Percentiles rank a stretch among this genome's conserved stretches.
Conservation (phyloP, 2,888 invertebrate genomes). For the Leptinotarsa rubiginosa region DNA sequence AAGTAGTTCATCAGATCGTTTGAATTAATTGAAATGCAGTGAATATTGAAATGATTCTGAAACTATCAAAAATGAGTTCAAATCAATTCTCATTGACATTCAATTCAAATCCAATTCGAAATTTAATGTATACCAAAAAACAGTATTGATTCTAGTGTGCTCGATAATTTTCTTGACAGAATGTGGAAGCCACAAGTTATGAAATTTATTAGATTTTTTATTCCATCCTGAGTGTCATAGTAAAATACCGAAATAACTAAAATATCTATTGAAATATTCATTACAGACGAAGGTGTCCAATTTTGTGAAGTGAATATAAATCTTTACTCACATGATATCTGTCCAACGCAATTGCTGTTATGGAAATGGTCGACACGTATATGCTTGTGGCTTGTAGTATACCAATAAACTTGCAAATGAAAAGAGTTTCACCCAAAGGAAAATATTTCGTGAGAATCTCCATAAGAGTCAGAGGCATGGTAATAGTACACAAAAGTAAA, state of each 20-base stretch:
- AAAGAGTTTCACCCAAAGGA: slow-evolving; percentile 83
- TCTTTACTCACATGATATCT: slow-evolving; percentile 77
- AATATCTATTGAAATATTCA: neutral
- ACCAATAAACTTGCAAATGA: slow-evolving; percentile 87
- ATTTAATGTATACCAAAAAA: too few species aligned
- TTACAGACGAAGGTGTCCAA: neutral
- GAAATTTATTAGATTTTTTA: too few species aligned
- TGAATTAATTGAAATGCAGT: too few species aligned
- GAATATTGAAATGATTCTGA: too few species aligned
- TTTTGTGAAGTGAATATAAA: neutral
- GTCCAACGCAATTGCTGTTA: slow-evolving; percentile 90
- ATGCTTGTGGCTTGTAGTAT: slow-evolving; percentile 90
- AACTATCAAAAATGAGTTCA: too few species aligned
- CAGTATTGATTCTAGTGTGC: too few species aligned
- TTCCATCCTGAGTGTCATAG: neutral
- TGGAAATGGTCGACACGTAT: slow-evolving; percentile 93
- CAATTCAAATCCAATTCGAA: too few species aligned
- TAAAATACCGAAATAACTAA: neutral
- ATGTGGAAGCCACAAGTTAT: too few species aligned
- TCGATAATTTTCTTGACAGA: too few species aligned
- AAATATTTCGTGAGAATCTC: slow-evolving; percentile 88
- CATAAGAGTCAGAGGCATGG: slow-evolving; percentile 90
- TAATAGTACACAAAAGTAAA: slow-evolving; percentile 86
- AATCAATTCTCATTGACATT: too few species aligned
- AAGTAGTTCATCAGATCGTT: too few species aligned